These are phyloP conservation scores for Struthio camelus DNA, from an alignment of 2,113 vertebrate genomes.

Conservation along the genomic window DNA sequence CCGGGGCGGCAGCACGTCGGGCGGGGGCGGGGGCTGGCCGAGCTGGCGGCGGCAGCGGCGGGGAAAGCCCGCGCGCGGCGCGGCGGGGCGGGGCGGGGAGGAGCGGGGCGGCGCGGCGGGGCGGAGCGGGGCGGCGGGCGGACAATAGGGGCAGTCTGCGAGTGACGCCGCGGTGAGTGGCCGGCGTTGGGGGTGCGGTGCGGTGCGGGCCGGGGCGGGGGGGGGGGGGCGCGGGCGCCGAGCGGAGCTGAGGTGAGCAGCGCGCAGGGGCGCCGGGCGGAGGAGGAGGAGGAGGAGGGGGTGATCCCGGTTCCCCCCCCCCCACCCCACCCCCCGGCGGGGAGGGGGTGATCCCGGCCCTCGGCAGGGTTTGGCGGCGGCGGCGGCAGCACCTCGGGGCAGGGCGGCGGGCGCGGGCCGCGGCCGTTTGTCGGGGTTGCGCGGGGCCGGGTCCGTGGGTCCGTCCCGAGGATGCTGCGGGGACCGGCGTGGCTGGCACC, in stretches of 20 bases:
- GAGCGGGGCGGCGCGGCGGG: neutral
- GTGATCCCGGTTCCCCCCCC: neutral
- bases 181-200: neutral
- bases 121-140: neutral
- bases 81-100: neutral
- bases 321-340: neutral
- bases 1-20: neutral
- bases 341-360: too few species aligned
- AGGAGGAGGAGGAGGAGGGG: too few species aligned
- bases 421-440: too few species aligned
- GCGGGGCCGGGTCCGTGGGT: neutral
- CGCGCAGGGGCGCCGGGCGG: neutral
- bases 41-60: neutral
- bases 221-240: neutral
- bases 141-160: neutral
- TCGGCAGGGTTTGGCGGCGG: neutral
- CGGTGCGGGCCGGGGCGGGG: neutral
- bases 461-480: neutral
- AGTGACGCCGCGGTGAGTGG: constrained; percentile 39
- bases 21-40: neutral
- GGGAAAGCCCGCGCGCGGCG: too few species aligned
- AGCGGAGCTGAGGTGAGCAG: neutral
- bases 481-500: neutral
- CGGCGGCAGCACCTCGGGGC: neutral
- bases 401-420: neutral